phyloP scores from a whole-genome alignment of 2,797 vertebrate species.

The Syngnathus rostellatus region DNA sequence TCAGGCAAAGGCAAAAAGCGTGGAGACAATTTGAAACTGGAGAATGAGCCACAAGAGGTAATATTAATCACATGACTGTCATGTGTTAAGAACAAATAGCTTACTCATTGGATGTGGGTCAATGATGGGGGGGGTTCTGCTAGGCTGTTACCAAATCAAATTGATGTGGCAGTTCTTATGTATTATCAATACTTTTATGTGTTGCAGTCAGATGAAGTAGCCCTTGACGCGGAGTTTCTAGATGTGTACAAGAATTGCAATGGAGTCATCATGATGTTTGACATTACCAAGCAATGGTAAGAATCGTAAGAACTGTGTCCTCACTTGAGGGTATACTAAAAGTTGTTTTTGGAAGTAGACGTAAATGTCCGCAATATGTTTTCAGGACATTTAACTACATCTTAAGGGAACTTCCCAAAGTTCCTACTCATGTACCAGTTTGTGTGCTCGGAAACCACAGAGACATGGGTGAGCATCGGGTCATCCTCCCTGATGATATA shows the following conservation, averaged over 20 bases:
- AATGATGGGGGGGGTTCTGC: neutral
- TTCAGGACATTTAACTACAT: constrained; percentile 95
- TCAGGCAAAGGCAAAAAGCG: constrained; percentile 91
- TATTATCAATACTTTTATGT: neutral
- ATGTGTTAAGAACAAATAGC: constrained; percentile 24
- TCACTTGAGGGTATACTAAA: too few relatives aligned
- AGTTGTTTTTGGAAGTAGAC: too few relatives aligned
- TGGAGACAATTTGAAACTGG: constrained; percentile 88
- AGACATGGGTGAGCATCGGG: constrained; percentile 96
- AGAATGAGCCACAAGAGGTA: constrained; percentile 97
- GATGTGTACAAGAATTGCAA: constrained; percentile 99
- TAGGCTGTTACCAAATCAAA: neutral
- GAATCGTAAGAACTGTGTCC: constrained; percentile 11
- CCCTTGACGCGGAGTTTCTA: constrained; percentile 94
- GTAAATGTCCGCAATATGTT: neutral
- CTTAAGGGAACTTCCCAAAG: constrained; percentile 89
- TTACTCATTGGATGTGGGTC: constrained; percentile 26
- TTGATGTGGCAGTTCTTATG: neutral
- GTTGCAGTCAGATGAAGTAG: constrained; percentile 86
- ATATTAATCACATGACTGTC: constrained; percentile 42
- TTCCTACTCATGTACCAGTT: constrained; percentile 90
- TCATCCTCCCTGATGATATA: constrained; percentile 87
- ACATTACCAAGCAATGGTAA: constrained; percentile 99
- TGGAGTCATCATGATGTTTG: constrained; percentile 97
- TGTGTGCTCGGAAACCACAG: constrained; percentile 94